These are phyloP conservation scores for Acanthurus lineatus DNA, from an alignment of 2,797 vertebrate genomes.

Conservation along the genomic window DNA sequence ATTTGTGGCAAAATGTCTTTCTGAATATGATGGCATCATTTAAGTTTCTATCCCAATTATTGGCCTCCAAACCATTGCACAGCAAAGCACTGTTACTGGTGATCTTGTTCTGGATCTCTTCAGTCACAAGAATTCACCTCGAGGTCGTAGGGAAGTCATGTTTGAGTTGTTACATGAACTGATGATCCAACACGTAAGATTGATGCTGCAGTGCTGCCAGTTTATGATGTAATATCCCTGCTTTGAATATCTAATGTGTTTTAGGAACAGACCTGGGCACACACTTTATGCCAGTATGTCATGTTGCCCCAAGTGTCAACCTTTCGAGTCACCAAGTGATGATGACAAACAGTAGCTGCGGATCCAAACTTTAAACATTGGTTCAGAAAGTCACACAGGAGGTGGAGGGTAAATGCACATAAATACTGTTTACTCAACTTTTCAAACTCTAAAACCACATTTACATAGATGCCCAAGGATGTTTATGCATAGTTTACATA, in stretches of 20 bases:
- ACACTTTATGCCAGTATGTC: conserved; percentile 15
- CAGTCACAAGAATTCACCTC: not conserved
- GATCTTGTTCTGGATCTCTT: not conserved
- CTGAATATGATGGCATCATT: not conserved
- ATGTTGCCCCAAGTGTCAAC: conserved; percentile 19
- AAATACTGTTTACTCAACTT: conserved; percentile 41
- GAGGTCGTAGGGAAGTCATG: conserved; percentile 1
- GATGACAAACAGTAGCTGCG: not conserved
- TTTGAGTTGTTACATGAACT: conserved; percentile 21
- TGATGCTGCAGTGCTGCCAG: not conserved
- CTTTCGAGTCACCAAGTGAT: conserved; percentile 6
- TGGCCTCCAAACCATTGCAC: not conserved
- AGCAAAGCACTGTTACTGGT: not conserved
- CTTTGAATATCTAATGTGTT: conserved; percentile 28
- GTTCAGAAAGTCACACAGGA: conserved; percentile 16
- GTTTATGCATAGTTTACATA: conserved; percentile 38
- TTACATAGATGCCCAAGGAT: conserved; percentile 29
- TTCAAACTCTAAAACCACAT: conserved; percentile 36
- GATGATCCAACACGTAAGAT: conserved; percentile 11
- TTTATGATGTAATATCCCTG: conserved; percentile 9
- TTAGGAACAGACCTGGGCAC: not conserved
- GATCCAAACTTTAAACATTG: conserved; percentile 2
- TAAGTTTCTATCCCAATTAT: not conserved
- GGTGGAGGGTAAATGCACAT: conserved; percentile 17
- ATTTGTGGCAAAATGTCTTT: not conserved